Conservation (phyloP, 2,113 vertebrate species). For the Microtus ochrogaster region DNA sequence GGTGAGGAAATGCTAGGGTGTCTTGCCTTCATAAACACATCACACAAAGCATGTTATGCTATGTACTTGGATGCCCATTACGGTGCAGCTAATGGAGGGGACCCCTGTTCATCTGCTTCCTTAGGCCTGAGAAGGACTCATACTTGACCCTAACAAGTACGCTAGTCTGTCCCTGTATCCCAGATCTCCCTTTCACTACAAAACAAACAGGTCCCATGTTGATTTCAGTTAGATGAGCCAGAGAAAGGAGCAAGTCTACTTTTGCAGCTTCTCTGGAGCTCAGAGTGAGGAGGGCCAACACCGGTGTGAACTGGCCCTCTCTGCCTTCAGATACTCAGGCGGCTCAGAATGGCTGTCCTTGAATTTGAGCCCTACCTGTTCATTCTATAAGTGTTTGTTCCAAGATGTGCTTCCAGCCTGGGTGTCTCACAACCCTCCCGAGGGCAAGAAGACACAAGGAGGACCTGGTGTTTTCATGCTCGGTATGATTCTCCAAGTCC, state of each 20-base stretch:
- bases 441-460: not conserved
- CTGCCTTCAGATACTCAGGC: not conserved
- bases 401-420: not conserved
- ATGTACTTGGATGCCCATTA: no score
- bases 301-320: not conserved
- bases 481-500: not conserved
- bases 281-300: not conserved
- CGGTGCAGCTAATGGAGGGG: not conserved
- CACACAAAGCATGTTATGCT: not conserved
- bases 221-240: not conserved
- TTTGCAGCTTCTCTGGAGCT: not conserved
- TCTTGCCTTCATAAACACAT: not conserved
- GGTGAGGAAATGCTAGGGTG: not conserved
- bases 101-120: not conserved
- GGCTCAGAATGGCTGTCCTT: not conserved
- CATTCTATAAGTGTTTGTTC: constrained; percentile 26
- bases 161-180: not conserved
- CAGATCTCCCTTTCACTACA: not conserved
- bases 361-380: not conserved
- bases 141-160: not conserved
- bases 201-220: not conserved
- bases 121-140: not conserved
- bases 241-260: not conserved
- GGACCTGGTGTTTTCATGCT: not conserved
- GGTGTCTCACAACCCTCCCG: not conserved